Conservation (phyloP, 2,888 invertebrate species). For the Pheosia tremula region DNA sequence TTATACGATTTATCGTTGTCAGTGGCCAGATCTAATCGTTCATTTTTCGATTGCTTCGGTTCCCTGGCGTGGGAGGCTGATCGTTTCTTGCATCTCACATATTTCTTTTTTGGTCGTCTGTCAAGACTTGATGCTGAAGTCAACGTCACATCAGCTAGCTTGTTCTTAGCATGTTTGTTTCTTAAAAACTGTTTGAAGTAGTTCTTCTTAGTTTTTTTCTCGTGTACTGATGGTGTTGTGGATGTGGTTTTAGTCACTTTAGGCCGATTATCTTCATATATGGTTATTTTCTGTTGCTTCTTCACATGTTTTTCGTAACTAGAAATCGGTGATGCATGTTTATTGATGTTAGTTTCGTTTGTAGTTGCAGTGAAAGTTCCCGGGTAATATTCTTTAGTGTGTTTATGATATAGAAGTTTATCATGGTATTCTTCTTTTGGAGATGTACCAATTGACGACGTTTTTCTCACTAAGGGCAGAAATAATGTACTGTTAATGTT, state of each 20-base stretch:
- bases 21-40: not conserved
- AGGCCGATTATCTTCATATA: too few relatives aligned
- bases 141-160: not conserved
- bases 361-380: not conserved
- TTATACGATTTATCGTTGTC: not conserved
- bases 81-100: not conserved
- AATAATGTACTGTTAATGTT: not conserved
- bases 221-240: not conserved
- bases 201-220: not conserved
- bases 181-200: not conserved
- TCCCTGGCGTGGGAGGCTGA: not conserved
- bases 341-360: not conserved
- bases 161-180: not conserved
- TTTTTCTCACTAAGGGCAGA: not conserved
- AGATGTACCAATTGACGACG: not conserved
- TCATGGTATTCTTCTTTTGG: not conserved
- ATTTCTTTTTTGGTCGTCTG: not conserved
- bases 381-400: not conserved
- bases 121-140: slow-evolving; percentile 3
- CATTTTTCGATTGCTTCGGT: not conserved
- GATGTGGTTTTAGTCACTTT: not conserved
- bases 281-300: not conserved
- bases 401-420: not conserved
- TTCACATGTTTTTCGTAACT: not conserved
- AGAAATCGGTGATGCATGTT: not conserved